Evolutionary conservation across 2,797 vertebrate genomes (phyloP).

Genomic region (Hemitrygon akajei): DNA sequence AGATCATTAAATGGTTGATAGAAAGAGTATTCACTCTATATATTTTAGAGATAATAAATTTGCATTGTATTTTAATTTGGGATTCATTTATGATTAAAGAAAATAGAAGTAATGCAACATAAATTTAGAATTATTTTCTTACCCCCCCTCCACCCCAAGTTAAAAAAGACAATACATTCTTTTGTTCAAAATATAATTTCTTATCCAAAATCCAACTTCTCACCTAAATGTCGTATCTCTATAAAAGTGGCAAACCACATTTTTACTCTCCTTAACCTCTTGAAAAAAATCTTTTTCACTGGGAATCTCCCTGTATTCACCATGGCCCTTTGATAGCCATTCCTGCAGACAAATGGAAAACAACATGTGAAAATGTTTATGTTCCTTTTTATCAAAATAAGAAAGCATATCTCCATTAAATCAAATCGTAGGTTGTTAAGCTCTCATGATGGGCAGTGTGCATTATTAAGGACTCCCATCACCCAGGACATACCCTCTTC

Average conservation of each 20-base stretch:
- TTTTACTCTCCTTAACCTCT: slow-evolving; percentile 92
- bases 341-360: slow-evolving; percentile 61
- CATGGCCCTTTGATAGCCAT: slow-evolving; percentile 92
- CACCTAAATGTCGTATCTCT: slow-evolving; percentile 88
- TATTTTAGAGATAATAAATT: background rate
- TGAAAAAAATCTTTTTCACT: slow-evolving; percentile 93
- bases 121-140: background rate
- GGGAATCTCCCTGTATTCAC: slow-evolving; percentile 85
- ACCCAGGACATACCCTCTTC: no score
- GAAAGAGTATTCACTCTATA: background rate
- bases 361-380: background rate
- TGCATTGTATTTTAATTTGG: background rate
- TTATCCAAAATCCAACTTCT: background rate
- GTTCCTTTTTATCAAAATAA: background rate
- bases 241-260: slow-evolving; percentile 97
- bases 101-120: background rate
- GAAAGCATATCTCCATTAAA: background rate
- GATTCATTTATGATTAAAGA: background rate
- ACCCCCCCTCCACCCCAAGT: background rate
- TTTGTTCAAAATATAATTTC: background rate
- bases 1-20: background rate
- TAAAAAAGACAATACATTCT: background rate
- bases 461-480: no score
- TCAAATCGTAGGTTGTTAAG: background rate
- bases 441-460: no score